Conservation (phyloP, 2,888 invertebrate species). For the Pantelozetes paolii region DNA sequence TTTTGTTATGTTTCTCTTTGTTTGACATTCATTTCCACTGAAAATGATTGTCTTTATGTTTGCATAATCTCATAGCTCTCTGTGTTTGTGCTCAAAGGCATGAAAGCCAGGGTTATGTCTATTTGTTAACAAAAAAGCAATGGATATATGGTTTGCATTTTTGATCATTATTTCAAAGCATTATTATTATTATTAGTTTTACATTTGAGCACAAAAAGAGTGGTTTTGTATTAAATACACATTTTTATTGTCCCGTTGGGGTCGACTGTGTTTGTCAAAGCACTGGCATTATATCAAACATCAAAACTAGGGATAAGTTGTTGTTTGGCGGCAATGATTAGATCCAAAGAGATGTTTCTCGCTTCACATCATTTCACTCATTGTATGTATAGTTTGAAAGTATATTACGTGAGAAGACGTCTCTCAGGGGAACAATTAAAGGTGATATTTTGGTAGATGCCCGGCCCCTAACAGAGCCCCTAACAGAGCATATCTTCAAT, state of each 20-base stretch:
- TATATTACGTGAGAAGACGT: constrained; percentile 19
- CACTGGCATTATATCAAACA: constrained; percentile 13
- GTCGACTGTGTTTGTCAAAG: not conserved
- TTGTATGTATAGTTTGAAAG: not conserved
- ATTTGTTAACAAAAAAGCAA: too few species aligned
- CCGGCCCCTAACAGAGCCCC: too few species aligned
- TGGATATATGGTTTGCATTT: constrained; percentile 7
- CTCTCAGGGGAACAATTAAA: constrained; percentile 29
- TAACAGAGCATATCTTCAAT: too few species aligned
- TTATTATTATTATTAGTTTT: constrained; percentile 22
- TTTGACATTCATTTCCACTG: too few species aligned
- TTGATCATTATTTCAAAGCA: constrained; percentile 12
- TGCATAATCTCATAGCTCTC: too few species aligned
- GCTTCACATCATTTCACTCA: constrained; percentile 8
- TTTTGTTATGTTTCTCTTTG: too few species aligned
- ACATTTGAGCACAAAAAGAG: not conserved
- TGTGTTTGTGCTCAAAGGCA: constrained; percentile 3
- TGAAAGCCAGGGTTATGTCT: not conserved
- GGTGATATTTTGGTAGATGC: constrained; percentile 21
- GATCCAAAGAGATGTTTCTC: constrained; percentile 6
- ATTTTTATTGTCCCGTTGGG: constrained; percentile 30
- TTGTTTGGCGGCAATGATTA: constrained; percentile 27
- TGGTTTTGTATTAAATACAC: not conserved
- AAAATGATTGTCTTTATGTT: too few species aligned
- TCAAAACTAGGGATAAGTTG: constrained; percentile 12